Evolutionary conservation across 2,888 invertebrate genomes (phyloP).

Genomic region (Koerneria pararmatus): DNA sequence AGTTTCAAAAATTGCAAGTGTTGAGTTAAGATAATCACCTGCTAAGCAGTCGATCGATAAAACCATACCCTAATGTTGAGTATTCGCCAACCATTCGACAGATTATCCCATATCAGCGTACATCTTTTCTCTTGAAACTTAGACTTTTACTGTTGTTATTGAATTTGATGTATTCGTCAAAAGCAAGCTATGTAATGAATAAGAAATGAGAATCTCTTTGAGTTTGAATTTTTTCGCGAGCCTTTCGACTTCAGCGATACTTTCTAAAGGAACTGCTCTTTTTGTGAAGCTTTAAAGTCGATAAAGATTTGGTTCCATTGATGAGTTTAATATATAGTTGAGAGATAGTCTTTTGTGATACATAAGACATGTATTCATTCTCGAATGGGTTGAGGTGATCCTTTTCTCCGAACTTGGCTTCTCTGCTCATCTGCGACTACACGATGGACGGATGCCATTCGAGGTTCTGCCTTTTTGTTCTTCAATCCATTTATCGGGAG

Average conservation of each 20-base stretch:
- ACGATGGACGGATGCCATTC: constrained; percentile 21
- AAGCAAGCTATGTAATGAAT: too few relatives aligned
- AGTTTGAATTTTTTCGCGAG: background rate
- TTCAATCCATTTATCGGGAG: too few relatives aligned
- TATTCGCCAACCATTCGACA: too few relatives aligned
- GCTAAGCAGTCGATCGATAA: too few relatives aligned
- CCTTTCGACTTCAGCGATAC: background rate
- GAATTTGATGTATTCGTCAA: too few relatives aligned
- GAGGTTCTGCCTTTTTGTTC: too few relatives aligned
- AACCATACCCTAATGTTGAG: too few relatives aligned
- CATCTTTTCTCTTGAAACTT: too few relatives aligned
- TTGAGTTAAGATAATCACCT: too few relatives aligned
- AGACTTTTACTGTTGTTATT: too few relatives aligned
- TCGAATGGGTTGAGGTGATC: constrained; percentile 7
- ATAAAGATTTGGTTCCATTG: background rate
- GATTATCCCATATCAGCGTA: too few relatives aligned
- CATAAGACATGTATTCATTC: background rate
- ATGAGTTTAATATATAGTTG: background rate
- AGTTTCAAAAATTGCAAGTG: too few relatives aligned
- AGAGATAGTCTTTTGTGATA: background rate
- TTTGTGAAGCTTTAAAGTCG: background rate
- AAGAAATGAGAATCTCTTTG: background rate
- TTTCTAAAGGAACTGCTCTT: background rate
- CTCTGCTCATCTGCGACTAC: constrained; percentile 19
- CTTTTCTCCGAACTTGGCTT: constrained; percentile 20